Percentiles rank a stretch among this genome's conserved stretches.
Evolutionary conservation across 1,140 invertebrate species (phyloP).

Genomic region (Aphis gossypii): DNA sequence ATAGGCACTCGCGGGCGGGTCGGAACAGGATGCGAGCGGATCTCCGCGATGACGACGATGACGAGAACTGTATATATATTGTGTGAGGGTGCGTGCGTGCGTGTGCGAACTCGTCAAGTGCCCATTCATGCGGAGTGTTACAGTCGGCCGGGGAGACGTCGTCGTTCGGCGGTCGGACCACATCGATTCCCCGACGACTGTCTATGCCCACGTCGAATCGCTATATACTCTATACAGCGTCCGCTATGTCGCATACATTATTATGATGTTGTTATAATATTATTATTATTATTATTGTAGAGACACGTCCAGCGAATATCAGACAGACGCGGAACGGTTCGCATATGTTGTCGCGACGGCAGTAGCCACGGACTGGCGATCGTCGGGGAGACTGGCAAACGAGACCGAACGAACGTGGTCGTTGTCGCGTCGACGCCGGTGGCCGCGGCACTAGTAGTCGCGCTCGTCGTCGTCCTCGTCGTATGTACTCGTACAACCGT

Average conservation of each 20-base stretch:
- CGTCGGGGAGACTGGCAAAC: background rate
- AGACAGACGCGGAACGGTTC: background rate
- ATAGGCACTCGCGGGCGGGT: background rate
- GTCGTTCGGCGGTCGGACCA: background rate
- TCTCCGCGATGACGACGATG: background rate
- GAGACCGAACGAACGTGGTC: slow-evolving; percentile 12
- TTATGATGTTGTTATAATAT: background rate
- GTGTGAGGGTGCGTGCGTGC: background rate
- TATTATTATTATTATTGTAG: background rate
- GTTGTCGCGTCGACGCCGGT: background rate
- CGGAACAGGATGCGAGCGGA: background rate
- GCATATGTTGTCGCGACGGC: background rate
- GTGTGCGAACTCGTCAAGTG: slow-evolving; percentile 23
- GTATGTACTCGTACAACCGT: background rate
- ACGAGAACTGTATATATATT: background rate
- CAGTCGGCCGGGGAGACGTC: background rate
- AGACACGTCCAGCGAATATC: background rate
- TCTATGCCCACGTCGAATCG: background rate
- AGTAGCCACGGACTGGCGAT: background rate
- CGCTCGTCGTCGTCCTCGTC: background rate
- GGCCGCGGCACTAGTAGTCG: slow-evolving; percentile 20
- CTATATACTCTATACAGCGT: background rate
- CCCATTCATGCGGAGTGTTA: slow-evolving; percentile 22
- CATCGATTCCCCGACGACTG: slow-evolving; percentile 11
- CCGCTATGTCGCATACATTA: background rate